Percentiles rank a stretch among this genome's conserved stretches.
These are phyloP conservation scores for Crematogaster levior DNA, from an alignment of 2,888 invertebrate species.

Conservation along the genomic window DNA sequence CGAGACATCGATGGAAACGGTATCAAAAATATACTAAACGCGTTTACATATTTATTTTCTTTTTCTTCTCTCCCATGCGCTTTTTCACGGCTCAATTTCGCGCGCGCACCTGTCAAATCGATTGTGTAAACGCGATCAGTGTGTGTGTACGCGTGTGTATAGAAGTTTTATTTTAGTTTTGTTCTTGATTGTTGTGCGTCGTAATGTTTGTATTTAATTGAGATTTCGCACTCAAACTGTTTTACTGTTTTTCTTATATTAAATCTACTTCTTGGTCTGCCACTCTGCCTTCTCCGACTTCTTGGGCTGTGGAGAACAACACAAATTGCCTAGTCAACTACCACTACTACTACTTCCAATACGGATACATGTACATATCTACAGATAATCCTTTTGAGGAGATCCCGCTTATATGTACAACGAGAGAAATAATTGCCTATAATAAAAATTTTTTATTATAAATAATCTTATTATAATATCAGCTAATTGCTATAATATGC, in stretches of 20 bases:
- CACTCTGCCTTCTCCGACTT: slow-evolving; percentile 92
- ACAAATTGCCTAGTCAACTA: slow-evolving; percentile 82
- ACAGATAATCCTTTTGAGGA: slow-evolving; percentile 52
- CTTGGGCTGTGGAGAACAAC: slow-evolving; percentile 90
- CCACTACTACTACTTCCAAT: slow-evolving; percentile 67
- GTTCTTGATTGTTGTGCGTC: slow-evolving; percentile 35
- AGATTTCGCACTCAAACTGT: slow-evolving; percentile 51
- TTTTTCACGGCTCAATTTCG: slow-evolving; percentile 3
- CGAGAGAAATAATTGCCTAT: background rate
- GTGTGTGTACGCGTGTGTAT: slow-evolving; percentile 18
- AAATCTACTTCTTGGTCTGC: slow-evolving; percentile 89
- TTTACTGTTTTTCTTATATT: slow-evolving; percentile 46
- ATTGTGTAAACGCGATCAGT: slow-evolving; percentile 2
- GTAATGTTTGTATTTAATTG: slow-evolving; percentile 55
- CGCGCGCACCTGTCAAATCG: background rate
- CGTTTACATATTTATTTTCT: slow-evolving; percentile 4
- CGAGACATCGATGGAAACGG: slow-evolving; percentile 33
- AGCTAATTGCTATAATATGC: background rate
- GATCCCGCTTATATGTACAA: slow-evolving; percentile 46
- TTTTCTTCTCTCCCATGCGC: too few species aligned
- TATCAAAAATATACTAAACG: slow-evolving; percentile 46
- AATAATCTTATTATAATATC: background rate
- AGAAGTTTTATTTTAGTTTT: slow-evolving; percentile 43
- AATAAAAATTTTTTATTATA: background rate
- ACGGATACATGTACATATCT: slow-evolving; percentile 42